Base-by-base conservation (phyloP, 2,888 invertebrate genomes). In the Mythimna pallens region DNA sequence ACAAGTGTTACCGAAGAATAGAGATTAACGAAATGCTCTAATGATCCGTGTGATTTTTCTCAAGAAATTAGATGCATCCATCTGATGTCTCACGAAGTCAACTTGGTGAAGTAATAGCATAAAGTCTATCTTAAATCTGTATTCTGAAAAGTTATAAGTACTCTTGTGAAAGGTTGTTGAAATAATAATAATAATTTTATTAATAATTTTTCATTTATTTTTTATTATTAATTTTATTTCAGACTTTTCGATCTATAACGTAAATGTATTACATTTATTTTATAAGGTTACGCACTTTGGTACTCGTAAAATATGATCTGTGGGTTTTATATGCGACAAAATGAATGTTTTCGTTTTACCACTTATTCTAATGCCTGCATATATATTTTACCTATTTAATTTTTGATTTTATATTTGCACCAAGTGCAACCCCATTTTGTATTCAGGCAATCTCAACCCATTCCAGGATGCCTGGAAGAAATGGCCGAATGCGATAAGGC, bases 21-120 rank as follows among this genome's bases (percentile, higher is more conserved):
- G 61, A 67, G 34, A 76, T 74, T 78, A 78, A 64, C 70, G 70
- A 73, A 81, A 81, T 81, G 57, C 70, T 71, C 63, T 64, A 61
- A 71, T 59, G 67, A 67, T 70, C 72, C 67, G 86, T 82, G 85
- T 80, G 85, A 85, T 76, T 82, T 72, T 84, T 82, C 81, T 83
- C 78, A 76, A 81, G 74, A 50, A 59, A 66, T 63, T 47, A 47
- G 76, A 75, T 62, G 69, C 52, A 64, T 22, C 36, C 54, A 34
- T 62, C 50, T 57, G 72, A 78, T 25, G 59, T 73, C 73, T 74
- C 74, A 71, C 73, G 65, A 73, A 83, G 68, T 52, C 52, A 57
- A 71, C n/a, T 64, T 43, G 10, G 12, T 70, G 55, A 66, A 61
- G 63, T 66, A 82, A 71, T 65, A 65, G 17, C 25, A 40, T 52